A percentile compares a stretch with the other conserved stretches of the same genome.
Evolutionary conservation across 1,140 invertebrate genomes (phyloP).

Genomic region (Aphidius ervi): DNA sequence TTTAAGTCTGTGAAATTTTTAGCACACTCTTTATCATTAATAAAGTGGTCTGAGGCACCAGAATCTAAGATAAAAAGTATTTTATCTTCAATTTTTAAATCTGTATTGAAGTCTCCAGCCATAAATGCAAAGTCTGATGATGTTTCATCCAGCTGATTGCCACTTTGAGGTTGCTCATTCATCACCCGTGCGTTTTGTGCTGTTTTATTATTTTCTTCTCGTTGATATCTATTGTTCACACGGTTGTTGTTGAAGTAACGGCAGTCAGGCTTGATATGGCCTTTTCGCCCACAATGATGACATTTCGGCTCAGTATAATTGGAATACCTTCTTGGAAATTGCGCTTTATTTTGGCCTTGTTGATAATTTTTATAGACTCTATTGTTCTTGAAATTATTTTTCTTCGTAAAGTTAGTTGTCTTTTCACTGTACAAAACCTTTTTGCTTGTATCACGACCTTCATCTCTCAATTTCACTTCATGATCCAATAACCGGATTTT

Average conservation of each 20-base stretch:
- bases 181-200: not conserved
- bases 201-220: not conserved
- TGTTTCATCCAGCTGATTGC: not conserved
- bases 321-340: no score
- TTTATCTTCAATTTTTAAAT: conserved; percentile 1
- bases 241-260: conserved; percentile 27
- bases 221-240: conserved; percentile 12
- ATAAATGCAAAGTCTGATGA: conserved; percentile 15
- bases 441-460: conserved; percentile 22
- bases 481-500: conserved; percentile 27
- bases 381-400: not conserved
- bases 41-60: conserved; percentile 27
- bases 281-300: conserved; percentile 32
- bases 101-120: not conserved
- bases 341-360: no score
- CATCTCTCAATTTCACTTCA: conserved; percentile 21
- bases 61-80: conserved; percentile 22
- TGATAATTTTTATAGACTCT: not conserved
- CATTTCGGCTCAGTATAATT: conserved; percentile 19
- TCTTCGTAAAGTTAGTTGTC: not conserved
- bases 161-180: no score
- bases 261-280: conserved; percentile 33
- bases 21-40: conserved; percentile 34
- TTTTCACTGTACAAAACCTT: conserved; percentile 23
- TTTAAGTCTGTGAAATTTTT: conserved; percentile 17